These are phyloP conservation scores for Thereva unica DNA, from an alignment of 2,888 invertebrate genomes.

Conservation along the genomic window DNA sequence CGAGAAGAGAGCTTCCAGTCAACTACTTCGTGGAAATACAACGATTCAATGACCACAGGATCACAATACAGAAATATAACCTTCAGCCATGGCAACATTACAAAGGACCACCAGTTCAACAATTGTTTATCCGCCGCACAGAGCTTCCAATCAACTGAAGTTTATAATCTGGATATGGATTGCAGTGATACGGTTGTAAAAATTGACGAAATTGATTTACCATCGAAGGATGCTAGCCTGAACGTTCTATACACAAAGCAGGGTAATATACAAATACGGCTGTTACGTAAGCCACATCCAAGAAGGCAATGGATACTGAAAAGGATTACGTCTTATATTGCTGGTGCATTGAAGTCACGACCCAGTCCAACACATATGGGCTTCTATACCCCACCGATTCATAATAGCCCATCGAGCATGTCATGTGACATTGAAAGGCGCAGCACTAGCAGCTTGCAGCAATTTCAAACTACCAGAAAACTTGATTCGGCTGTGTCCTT, in stretches of 20 bases:
- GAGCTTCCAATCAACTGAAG: slow-evolving; percentile 3
- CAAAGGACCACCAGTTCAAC: not conserved
- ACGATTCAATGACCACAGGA: slow-evolving; percentile 34
- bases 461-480: too few species aligned
- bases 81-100: slow-evolving; percentile 19
- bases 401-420: slow-evolving; percentile 30
- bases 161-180: not conserved
- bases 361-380: slow-evolving; percentile 41
- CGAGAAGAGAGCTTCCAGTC: slow-evolving; percentile 51
- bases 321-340: slow-evolving; percentile 37
- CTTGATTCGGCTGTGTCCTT: too few species aligned
- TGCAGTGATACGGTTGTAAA: slow-evolving; percentile 40
- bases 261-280: slow-evolving; percentile 44
- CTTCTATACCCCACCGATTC: slow-evolving; percentile 44
- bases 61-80: not conserved
- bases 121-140: slow-evolving; percentile 3
- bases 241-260: slow-evolving; percentile 43
- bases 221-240: slow-evolving; percentile 44
- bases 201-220: slow-evolving; percentile 43
- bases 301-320: slow-evolving; percentile 23
- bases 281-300: slow-evolving; percentile 37
- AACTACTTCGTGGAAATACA: slow-evolving; percentile 44
- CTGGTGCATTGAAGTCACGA: slow-evolving; percentile 31
- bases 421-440: too few species aligned
- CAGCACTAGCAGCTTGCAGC: too few species aligned